These are phyloP conservation scores for Nothura maculosa DNA, from an alignment of 2,797 vertebrate species.

Conservation along the genomic window DNA sequence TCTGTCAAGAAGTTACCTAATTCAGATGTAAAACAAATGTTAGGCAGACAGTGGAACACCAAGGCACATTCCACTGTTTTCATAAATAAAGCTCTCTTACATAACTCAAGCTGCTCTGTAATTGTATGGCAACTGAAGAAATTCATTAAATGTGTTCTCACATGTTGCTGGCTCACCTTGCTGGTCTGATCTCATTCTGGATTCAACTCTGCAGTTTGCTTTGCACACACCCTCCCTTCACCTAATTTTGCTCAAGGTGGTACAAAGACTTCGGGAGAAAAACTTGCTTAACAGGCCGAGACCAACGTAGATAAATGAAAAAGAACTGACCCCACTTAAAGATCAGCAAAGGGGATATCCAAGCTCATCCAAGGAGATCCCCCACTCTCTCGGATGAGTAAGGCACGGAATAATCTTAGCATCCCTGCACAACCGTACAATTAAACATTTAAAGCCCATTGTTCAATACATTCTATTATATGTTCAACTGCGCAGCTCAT, in stretches of 20 bases:
- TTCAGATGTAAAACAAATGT: accelerated
- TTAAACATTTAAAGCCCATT: neutral
- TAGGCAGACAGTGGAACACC: neutral
- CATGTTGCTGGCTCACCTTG: neutral
- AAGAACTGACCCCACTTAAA: neutral
- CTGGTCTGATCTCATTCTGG: neutral
- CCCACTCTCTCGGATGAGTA: neutral
- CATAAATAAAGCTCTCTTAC: neutral
- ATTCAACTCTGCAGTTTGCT: neutral
- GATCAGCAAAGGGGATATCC: neutral
- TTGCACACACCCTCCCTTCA: neutral
- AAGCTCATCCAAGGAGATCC: neutral
- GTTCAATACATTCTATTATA: neutral
- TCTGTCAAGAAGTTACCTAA: neutral
- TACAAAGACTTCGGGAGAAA: neutral
- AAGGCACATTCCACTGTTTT: neutral
- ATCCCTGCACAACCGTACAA: neutral
- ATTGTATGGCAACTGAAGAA: neutral
- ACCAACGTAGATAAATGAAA: neutral
- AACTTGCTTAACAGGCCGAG: neutral
- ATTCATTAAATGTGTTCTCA: neutral
- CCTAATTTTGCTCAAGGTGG: neutral
- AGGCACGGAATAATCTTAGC: neutral
- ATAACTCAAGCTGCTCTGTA: neutral
- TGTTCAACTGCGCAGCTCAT: neutral